A percentile compares a stretch with the other conserved stretches of the same genome.
Evolutionary conservation across 2,113 vertebrate genomes (phyloP).

Genomic region (Crotalus tigris): DNA sequence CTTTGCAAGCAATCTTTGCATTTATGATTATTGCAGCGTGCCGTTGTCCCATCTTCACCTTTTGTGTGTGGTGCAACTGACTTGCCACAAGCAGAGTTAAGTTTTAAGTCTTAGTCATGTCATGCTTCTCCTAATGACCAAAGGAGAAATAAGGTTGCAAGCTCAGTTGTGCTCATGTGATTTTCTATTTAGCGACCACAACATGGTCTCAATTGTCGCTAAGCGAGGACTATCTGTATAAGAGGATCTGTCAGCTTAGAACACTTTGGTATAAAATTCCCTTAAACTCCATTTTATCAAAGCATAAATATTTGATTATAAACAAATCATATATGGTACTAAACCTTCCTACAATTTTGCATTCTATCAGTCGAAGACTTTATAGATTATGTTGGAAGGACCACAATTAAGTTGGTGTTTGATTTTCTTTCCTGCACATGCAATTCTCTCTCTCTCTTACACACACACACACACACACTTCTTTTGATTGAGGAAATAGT

Average conservation of each 20-base stretch:
- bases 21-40: not conserved
- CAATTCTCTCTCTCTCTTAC: too few species aligned
- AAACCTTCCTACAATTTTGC: not conserved
- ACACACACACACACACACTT: not conserved
- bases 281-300: not conserved
- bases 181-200: not conserved
- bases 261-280: not conserved
- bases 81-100: not conserved
- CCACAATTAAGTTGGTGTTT: not conserved
- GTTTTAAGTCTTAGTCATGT: not conserved
- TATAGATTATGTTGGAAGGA: not conserved
- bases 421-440: not conserved
- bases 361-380: not conserved
- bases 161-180: not conserved
- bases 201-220: not conserved
- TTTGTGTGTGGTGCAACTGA: not conserved
- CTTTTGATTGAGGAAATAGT: not conserved
- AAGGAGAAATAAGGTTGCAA: not conserved
- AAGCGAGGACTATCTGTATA: not conserved
- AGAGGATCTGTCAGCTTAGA: not conserved
- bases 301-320: not conserved
- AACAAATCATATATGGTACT: not conserved
- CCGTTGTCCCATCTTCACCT: not conserved
- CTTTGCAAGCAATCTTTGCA: not conserved
- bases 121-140: not conserved